phyloP scores from a whole-genome alignment of 2,113 vertebrate genomes.

The Falco punctatus region DNA sequence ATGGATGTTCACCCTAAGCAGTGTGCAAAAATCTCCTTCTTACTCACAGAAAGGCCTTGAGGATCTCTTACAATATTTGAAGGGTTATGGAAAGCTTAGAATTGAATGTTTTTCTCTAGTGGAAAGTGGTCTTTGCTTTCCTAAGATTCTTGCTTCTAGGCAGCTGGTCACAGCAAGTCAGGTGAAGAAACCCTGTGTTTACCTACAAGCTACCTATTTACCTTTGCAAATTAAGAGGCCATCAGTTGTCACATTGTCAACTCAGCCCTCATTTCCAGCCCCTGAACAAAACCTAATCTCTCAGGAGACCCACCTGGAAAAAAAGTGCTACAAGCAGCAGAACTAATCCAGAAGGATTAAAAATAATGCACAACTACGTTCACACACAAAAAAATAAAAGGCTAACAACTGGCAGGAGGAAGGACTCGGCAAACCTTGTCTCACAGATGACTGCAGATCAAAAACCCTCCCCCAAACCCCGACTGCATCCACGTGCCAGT shows the following conservation, averaged over 20 bases:
- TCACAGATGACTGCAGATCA: accelerated
- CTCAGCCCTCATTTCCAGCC: neutral
- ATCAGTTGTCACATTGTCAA: neutral
- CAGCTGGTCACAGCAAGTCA: neutral
- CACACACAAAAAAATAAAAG: neutral
- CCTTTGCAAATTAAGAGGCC: neutral
- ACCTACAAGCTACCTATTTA: neutral
- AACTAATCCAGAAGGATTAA: neutral
- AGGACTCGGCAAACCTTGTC: neutral
- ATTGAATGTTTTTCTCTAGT: neutral
- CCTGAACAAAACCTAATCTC: neutral
- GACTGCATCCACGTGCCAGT: neutral
- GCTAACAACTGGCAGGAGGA: neutral
- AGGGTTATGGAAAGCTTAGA: neutral
- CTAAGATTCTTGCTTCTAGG: neutral
- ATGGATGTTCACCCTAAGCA: neutral
- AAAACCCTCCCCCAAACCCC: neutral
- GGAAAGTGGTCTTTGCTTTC: neutral
- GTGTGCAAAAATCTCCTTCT: neutral
- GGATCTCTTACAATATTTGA: neutral
- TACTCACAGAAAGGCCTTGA: neutral
- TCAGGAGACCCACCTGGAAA: neutral
- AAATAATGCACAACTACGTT: accelerated
- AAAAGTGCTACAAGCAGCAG: neutral
- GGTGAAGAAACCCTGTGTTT: neutral